phyloP scores from a whole-genome alignment of 2,113 vertebrate species.

The Heliornis fulica region DNA sequence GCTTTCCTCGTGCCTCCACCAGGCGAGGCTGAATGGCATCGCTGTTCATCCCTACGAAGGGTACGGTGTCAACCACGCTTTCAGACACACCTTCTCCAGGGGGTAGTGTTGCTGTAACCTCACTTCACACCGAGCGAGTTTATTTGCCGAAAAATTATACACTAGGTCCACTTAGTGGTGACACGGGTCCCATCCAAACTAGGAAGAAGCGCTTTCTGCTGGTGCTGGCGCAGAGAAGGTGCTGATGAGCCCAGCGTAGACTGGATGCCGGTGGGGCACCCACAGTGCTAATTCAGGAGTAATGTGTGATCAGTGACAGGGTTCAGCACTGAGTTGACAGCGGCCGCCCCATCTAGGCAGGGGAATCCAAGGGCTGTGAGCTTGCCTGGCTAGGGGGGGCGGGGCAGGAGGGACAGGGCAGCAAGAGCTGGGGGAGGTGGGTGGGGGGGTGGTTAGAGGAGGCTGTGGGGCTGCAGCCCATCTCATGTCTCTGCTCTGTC shows the following conservation, averaged over 20 bases:
- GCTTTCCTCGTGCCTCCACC: not conserved
- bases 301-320: rapidly evolving
- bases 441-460: no score
- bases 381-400: not conserved
- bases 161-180: not conserved
- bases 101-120: conserved; percentile 23
- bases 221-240: not conserved
- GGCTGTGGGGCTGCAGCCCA: not conserved
- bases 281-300: not conserved
- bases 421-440: not conserved
- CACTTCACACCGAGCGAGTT: not conserved
- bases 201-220: not conserved
- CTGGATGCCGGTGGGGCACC: not conserved
- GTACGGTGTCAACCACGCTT: not conserved
- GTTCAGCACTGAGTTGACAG: not conserved
- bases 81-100: conserved; percentile 25
- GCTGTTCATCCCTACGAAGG: not conserved
- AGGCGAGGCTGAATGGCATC: not conserved
- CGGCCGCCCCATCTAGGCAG: rapidly evolving
- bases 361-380: not conserved
- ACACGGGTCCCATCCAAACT: not conserved
- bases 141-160: not conserved
- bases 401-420: not conserved
- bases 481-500: not conserved
- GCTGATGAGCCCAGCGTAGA: not conserved